Evolutionary conservation across 2,113 vertebrate genomes (phyloP).

Genomic region (Phyllopteryx taeniolatus): DNA sequence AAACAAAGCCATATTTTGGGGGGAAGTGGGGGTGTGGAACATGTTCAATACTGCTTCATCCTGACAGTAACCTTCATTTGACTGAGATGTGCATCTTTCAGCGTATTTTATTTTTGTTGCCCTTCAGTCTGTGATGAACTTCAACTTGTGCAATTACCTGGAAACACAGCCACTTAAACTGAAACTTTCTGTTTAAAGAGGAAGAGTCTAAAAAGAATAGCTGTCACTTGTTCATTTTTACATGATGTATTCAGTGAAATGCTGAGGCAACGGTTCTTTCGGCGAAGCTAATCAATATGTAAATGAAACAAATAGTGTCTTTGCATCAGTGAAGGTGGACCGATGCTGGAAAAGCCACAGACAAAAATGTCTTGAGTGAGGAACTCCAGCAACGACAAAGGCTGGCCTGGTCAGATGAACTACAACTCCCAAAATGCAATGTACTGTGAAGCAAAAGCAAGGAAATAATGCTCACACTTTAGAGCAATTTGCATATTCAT

Average conservation of each 20-base stretch:
- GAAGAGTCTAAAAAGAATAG: constrained; percentile 51
- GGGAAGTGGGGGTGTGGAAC: constrained; percentile 1
- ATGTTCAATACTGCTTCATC: constrained; percentile 23
- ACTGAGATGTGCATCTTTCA: constrained; percentile 28
- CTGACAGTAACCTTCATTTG: constrained; percentile 37
- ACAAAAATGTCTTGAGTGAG: constrained; percentile 50
- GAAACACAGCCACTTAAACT: constrained; percentile 33
- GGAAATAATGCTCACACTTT: constrained; percentile 61
- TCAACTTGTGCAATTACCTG: constrained; percentile 33
- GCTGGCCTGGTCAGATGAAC: constrained; percentile 52
- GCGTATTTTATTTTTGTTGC: constrained; percentile 1
- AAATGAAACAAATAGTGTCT: constrained; percentile 59
- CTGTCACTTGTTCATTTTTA: constrained; percentile 44
- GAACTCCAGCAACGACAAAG: constrained; percentile 47
- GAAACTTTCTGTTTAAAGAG: constrained; percentile 15
- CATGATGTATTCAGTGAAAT: constrained; percentile 70
- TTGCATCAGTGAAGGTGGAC: constrained; percentile 62
- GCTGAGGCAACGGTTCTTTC: constrained; percentile 66
- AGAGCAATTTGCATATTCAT: constrained; percentile 56
- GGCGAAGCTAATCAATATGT: constrained; percentile 66
- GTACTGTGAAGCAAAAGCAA: constrained; percentile 57
- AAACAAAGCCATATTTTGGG: constrained; percentile 35
- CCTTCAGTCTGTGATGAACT: neutral
- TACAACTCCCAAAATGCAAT: constrained; percentile 72
- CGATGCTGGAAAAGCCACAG: constrained; percentile 50